These are phyloP conservation scores for Chlamydotis undulata DNA, from an alignment of 2,113 vertebrate genomes.

Conservation along the genomic window DNA sequence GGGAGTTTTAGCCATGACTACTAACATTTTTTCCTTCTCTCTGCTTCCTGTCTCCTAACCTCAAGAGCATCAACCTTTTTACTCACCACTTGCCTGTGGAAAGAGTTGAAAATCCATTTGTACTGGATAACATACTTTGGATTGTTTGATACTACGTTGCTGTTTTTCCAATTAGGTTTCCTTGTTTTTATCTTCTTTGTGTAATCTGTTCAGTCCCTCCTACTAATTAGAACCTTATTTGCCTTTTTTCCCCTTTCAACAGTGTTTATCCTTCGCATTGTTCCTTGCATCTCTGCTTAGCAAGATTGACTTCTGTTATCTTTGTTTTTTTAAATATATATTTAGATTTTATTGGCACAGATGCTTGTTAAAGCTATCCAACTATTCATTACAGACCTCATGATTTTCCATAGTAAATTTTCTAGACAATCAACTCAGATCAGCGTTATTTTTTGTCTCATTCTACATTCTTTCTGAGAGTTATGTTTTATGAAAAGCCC, in stretches of 20 bases:
- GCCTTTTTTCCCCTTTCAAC: constrained; percentile 8
- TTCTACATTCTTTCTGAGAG: constrained; percentile 51
- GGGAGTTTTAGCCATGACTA: background rate
- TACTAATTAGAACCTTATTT: constrained; percentile 73
- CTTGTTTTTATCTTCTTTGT: constrained; percentile 60
- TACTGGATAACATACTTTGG: constrained; percentile 39
- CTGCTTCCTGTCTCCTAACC: constrained; percentile 15
- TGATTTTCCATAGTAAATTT: constrained; percentile 71
- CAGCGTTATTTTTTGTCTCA: constrained; percentile 32
- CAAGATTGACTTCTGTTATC: constrained; percentile 65
- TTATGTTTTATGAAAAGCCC: constrained; percentile 37
- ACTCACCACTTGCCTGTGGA: background rate
- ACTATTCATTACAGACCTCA: constrained; percentile 59
- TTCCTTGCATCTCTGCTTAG: constrained; percentile 43
- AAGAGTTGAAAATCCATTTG: background rate
- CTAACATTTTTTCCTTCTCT: background rate
- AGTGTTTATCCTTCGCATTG: constrained; percentile 52
- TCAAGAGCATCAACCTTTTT: constrained; percentile 47
- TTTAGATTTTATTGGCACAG: constrained; percentile 66
- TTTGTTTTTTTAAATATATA: constrained; percentile 65
- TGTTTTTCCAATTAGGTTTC: constrained; percentile 70
- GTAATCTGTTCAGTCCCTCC: constrained; percentile 62
- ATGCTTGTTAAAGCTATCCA: background rate
- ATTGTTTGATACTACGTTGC: constrained; percentile 14
- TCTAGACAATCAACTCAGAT: constrained; percentile 61